Conservation (phyloP, 2,797 vertebrate genomes). For the Cyclura pinguis region DNA sequence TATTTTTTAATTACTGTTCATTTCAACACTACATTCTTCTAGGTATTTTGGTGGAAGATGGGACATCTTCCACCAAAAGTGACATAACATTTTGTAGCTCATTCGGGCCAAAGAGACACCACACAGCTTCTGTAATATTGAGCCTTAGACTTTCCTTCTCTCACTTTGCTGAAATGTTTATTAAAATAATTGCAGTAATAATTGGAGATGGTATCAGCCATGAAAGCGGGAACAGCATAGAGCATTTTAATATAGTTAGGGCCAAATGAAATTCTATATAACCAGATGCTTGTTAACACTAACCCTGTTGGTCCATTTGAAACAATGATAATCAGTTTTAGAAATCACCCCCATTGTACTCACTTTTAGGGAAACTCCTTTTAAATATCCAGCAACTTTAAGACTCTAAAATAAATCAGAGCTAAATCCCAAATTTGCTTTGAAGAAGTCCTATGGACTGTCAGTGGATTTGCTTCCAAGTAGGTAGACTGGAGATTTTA, state of each 20-base stretch:
- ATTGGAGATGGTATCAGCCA: constrained; percentile 3
- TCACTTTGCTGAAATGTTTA: neutral
- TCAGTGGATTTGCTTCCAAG: neutral
- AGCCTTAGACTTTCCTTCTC: constrained; percentile 15
- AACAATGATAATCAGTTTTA: neutral
- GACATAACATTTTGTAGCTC: constrained; percentile 34
- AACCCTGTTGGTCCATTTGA: neutral
- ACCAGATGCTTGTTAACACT: neutral
- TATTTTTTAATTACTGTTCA: constrained; percentile 37
- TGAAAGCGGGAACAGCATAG: neutral
- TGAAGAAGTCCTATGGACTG: neutral
- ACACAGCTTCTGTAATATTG: constrained; percentile 45
- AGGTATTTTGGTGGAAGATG: neutral
- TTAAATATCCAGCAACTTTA: neutral
- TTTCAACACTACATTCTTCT: constrained; percentile 28
- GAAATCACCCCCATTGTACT: neutral
- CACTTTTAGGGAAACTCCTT: neutral
- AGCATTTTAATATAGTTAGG: neutral
- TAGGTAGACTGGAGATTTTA: neutral
- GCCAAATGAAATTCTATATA: neutral
- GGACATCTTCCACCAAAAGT: constrained; percentile 40
- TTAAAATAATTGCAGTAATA: constrained; percentile 13
- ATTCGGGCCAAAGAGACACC: constrained; percentile 23
- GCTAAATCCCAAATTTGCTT: neutral
- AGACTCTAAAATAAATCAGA: neutral